A percentile compares a stretch with the other conserved stretches of the same genome.
phyloP scores from a whole-genome alignment of 2,888 invertebrate genomes.

The Pediacus dermestoides region DNA sequence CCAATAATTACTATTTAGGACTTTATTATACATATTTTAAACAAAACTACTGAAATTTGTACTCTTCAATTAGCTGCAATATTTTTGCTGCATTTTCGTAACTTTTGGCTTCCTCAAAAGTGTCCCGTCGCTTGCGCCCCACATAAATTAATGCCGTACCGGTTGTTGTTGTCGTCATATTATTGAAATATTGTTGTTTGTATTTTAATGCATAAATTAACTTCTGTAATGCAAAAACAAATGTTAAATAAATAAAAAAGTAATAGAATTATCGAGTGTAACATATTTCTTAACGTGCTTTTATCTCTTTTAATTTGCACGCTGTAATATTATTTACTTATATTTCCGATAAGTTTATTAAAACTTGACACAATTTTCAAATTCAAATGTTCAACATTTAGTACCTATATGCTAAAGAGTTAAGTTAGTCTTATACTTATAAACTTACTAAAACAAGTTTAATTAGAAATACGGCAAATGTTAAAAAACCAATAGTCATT shows the following conservation, averaged over 20 bases:
- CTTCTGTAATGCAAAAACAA: constrained; percentile 56
- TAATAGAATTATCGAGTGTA: too few species aligned
- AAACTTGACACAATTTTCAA: too few species aligned
- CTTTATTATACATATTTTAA: too few species aligned
- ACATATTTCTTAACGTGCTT: too few species aligned
- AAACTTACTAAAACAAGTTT: constrained; percentile 78
- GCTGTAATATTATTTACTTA: too few species aligned
- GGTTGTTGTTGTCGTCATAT: constrained; percentile 51
- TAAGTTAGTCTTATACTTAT: too few species aligned
- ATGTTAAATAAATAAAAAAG: constrained; percentile 1
- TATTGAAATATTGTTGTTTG: constrained; percentile 55
- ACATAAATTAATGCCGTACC: constrained; percentile 45
- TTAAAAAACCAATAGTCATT: constrained; percentile 79
- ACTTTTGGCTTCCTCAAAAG: constrained; percentile 20
- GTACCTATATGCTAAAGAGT: too few species aligned
- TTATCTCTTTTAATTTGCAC: too few species aligned
- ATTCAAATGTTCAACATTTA: too few species aligned
- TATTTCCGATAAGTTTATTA: too few species aligned
- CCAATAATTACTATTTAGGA: too few species aligned
- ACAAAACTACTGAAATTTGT: constrained; percentile 22
- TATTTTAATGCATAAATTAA: constrained; percentile 63
- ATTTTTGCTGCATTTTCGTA: constrained; percentile 33
- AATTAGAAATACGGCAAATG: constrained; percentile 80
- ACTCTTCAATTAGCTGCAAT: constrained; percentile 41
- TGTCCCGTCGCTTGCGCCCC: constrained; percentile 34